These are phyloP conservation scores for Heterodera carotae DNA, from an alignment of 1,140 invertebrate genomes.

Conservation along the genomic window DNA sequence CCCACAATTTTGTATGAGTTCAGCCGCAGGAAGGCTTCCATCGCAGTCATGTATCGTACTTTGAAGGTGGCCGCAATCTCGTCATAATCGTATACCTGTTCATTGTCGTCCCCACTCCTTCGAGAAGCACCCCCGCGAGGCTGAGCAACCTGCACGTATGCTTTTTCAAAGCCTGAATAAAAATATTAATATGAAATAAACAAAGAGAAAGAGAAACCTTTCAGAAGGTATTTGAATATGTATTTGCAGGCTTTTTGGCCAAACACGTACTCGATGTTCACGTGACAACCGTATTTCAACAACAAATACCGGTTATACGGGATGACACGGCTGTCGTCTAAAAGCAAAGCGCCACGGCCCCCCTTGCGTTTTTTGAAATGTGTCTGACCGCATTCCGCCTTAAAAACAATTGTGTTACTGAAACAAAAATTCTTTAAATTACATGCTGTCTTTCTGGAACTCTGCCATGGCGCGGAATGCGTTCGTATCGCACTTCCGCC, in stretches of 20 bases:
- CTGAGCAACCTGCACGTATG: neutral
- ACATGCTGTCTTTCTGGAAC: neutral
- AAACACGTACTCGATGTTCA: too few relatives aligned
- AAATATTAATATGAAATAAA: neutral
- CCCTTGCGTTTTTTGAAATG: neutral
- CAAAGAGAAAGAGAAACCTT: neutral
- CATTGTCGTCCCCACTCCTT: neutral
- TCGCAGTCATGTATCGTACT: conserved; percentile 8
- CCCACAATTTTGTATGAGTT: neutral
- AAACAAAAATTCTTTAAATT: neutral
- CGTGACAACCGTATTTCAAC: neutral
- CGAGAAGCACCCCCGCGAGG: too few relatives aligned
- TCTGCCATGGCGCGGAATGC: neutral
- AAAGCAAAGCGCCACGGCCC: neutral
- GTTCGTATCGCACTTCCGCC: neutral
- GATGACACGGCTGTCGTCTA: neutral
- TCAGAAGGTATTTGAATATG: neutral
- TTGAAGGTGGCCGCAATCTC: conserved; percentile 12
- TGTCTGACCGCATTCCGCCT: neutral
- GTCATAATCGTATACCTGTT: neutral
- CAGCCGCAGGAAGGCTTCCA: neutral
- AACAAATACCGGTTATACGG: neutral
- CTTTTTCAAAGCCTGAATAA: neutral
- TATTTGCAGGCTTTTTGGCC: neutral
- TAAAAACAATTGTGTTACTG: neutral